Conservation (phyloP, 2,797 vertebrate species). For the Zalophus californianus region DNA sequence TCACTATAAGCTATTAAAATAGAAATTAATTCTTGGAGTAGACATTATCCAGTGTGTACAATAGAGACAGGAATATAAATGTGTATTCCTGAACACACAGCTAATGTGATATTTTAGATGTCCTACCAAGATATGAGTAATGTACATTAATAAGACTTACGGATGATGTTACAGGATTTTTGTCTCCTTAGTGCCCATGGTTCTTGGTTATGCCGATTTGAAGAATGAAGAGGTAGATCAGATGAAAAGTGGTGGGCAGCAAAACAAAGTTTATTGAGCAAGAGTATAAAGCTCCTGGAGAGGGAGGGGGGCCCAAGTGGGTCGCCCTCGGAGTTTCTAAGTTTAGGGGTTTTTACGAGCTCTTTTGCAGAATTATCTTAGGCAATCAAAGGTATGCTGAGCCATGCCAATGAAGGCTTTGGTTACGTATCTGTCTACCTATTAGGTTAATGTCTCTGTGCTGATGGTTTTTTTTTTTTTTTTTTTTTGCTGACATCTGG, state of each 20-base stretch:
- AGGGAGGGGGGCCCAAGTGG: background rate
- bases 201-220: background rate
- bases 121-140: background rate
- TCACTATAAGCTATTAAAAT: conserved; percentile 17
- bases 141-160: background rate
- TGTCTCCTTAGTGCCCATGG: too few species aligned
- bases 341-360: background rate
- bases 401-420: background rate
- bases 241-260: background rate
- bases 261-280: background rate
- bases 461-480: background rate
- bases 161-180: background rate
- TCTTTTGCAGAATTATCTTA: background rate
- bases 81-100: background rate
- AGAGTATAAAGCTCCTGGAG: background rate
- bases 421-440: background rate
- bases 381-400: background rate
- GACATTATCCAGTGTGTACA: background rate
- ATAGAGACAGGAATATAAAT: background rate
- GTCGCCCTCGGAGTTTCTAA: background rate
- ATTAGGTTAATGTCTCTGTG: background rate
- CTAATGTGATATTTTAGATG: background rate
- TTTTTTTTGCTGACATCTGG: background rate
- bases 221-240: background rate
- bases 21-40: background rate